These are phyloP conservation scores for Poeciliopsis paucimaculata DNA, from an alignment of 2,797 vertebrate species.

Conservation along the genomic window DNA sequence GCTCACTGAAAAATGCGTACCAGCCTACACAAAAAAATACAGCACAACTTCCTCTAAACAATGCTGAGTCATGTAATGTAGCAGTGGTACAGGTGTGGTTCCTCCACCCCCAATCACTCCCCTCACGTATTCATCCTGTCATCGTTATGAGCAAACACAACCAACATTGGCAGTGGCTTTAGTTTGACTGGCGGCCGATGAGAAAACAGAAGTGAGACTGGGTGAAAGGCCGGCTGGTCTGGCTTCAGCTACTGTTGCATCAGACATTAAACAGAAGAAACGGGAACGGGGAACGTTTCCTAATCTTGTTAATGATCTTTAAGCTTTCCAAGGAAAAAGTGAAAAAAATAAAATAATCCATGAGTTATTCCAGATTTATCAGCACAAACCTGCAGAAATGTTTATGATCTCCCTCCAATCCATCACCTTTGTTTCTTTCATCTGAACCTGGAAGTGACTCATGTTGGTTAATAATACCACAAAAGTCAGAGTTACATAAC, in stretches of 20 bases:
- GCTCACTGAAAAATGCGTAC: neutral
- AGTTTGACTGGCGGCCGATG: rapidly evolving
- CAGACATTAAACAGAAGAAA: slow-evolving; percentile 7
- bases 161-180: rapidly evolving
- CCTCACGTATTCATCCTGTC: rapidly evolving
- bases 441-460: neutral
- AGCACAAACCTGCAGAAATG: neutral
- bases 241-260: slow-evolving; percentile 13
- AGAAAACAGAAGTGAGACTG: slow-evolving; percentile 7
- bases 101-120: neutral
- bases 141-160: neutral
- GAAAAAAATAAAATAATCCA: neutral
- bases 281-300: neutral
- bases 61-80: slow-evolving; percentile 19
- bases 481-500: neutral
- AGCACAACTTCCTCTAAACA: neutral
- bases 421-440: neutral
- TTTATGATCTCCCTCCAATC: neutral
- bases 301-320: neutral
- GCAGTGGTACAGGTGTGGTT: neutral
- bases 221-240: neutral
- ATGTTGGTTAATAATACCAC: neutral
- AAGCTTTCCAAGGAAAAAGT: neutral
- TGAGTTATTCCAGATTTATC: neutral
- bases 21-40: neutral